Conservation (phyloP, 2,797 vertebrate genomes). For the Spinus olivaceus region DNA sequence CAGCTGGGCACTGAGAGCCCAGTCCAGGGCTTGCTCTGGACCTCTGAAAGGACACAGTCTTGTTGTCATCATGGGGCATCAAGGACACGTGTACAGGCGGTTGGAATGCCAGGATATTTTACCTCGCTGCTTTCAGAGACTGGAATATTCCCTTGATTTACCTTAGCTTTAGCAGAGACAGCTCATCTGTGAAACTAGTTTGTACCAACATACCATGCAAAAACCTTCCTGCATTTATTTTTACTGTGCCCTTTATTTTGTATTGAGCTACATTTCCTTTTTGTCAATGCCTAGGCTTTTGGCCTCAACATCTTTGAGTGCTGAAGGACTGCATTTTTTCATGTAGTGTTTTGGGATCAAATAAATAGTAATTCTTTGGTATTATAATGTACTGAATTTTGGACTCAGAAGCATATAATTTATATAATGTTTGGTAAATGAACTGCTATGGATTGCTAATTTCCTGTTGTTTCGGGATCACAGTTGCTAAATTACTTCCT, state of each 20-base stretch:
- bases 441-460: not conserved
- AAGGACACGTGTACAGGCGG: rapidly evolving
- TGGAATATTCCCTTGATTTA: not conserved
- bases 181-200: not conserved
- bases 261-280: not conserved
- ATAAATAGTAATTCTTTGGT: not conserved
- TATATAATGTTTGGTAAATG: not conserved
- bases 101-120: not conserved
- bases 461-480: not conserved
- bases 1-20: not conserved
- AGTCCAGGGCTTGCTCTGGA: not conserved
- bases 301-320: not conserved
- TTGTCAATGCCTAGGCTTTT: not conserved
- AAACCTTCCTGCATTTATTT: not conserved
- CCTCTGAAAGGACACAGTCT: not conserved
- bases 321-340: not conserved
- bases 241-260: not conserved
- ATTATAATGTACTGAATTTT: not conserved
- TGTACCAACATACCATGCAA: not conserved
- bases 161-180: not conserved
- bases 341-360: not conserved
- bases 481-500: not conserved
- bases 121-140: not conserved
- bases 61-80: rapidly evolving
- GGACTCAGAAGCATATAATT: not conserved